These are phyloP conservation scores for Dendroctonus ponderosae DNA, from an alignment of 1,140 invertebrate species.

Conservation along the genomic window DNA sequence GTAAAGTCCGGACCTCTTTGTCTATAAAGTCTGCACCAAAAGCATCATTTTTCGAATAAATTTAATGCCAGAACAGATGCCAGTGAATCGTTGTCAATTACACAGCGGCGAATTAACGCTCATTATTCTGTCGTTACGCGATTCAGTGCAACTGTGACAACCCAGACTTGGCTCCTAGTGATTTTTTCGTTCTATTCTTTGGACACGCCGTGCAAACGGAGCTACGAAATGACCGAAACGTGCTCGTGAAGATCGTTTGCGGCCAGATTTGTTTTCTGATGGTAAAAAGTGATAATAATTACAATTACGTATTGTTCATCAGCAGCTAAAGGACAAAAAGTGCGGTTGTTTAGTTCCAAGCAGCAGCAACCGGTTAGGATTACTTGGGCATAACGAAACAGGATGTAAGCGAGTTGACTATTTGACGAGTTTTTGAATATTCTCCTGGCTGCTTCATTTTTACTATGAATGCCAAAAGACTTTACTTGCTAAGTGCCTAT, in stretches of 20 bases:
- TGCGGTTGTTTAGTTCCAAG: too few species aligned
- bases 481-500: too few species aligned
- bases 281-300: background rate
- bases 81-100: conserved; percentile 7
- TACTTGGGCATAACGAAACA: too few species aligned
- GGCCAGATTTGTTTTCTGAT: background rate
- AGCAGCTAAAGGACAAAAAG: too few species aligned
- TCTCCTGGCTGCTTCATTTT: too few species aligned
- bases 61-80: conserved; percentile 25
- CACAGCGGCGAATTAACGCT: conserved; percentile 14
- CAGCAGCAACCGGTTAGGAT: too few species aligned
- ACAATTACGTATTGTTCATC: too few species aligned
- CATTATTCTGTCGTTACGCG: conserved; percentile 32
- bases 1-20: conserved; percentile 5
- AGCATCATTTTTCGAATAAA: conserved; percentile 26
- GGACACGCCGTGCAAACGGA: background rate
- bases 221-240: background rate
- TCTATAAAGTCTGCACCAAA: conserved; percentile 3
- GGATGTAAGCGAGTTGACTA: too few species aligned
- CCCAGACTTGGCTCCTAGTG: background rate
- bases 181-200: conserved; percentile 6
- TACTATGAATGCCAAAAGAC: too few species aligned
- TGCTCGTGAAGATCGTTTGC: background rate
- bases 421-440: too few species aligned
- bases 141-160: conserved; percentile 11